Conservation (phyloP, 2,797 vertebrate species). For the Acestrorhynchus altus region DNA sequence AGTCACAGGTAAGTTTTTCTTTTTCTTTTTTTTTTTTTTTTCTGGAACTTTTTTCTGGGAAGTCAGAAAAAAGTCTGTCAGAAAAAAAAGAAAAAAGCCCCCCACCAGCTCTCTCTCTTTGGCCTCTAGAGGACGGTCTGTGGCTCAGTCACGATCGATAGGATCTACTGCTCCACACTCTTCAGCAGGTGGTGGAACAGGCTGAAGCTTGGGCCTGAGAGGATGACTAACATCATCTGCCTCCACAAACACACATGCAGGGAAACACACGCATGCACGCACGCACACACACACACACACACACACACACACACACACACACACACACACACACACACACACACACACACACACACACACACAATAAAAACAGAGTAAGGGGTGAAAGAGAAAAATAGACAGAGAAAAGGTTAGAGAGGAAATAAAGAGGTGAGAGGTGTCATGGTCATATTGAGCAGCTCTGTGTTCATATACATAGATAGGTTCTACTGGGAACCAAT, state of each 20-base stretch:
- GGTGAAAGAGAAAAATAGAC: neutral
- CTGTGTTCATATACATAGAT: too few relatives aligned
- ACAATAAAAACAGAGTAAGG: conserved; percentile 29
- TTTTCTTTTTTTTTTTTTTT: too few relatives aligned
- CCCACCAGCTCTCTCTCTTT: conserved; percentile 1
- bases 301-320: too few relatives aligned
- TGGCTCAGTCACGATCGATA: conserved; percentile 48
- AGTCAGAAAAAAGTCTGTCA: too few relatives aligned
- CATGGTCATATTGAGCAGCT: too few relatives aligned
- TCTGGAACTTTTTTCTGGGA: too few relatives aligned
- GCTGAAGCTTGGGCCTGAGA: conserved; percentile 31
- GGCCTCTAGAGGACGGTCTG: conserved; percentile 44
- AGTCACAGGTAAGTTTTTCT: too few relatives aligned
- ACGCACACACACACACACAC: too few relatives aligned
- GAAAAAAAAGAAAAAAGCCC: too few relatives aligned
- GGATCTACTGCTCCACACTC: conserved; percentile 29
- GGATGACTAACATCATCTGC: conserved; percentile 60
- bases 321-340: neutral
- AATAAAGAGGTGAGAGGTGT: neutral
- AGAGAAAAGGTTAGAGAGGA: neutral
- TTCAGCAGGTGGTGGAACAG: conserved; percentile 53
- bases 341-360: neutral
- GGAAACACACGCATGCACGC: too few relatives aligned
- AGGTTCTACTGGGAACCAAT: too few relatives aligned
- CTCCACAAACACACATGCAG: conserved; percentile 3